phyloP scores from a whole-genome alignment of 2,797 vertebrate genomes.

The Cheirogaleus major region DNA sequence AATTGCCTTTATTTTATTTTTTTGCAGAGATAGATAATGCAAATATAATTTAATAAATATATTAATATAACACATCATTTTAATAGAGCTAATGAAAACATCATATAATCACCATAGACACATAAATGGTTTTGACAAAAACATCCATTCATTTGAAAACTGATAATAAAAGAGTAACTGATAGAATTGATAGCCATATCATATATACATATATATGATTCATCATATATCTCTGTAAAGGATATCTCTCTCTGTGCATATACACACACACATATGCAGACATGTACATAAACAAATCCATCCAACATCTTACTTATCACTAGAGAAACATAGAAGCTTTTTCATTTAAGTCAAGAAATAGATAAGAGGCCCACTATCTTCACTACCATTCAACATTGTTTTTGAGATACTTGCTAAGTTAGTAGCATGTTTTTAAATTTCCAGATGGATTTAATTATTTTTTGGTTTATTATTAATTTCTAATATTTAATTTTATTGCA shows the following conservation, averaged over 20 bases:
- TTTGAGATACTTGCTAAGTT: background rate
- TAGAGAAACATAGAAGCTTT: background rate
- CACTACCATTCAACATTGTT: background rate
- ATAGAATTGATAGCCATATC: background rate
- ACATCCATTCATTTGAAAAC: background rate
- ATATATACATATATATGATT: too few relatives aligned
- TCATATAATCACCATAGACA: background rate
- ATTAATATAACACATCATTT: background rate
- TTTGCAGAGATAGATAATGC: background rate
- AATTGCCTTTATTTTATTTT: background rate
- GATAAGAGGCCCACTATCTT: background rate
- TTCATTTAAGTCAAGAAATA: background rate
- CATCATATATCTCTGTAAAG: background rate
- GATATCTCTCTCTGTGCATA: background rate
- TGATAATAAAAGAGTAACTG: background rate
- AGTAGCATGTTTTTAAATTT: background rate
- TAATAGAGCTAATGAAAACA: background rate
- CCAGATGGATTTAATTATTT: background rate
- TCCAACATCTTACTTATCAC: background rate
- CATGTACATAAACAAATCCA: background rate
- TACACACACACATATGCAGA: background rate
- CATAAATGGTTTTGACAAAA: background rate
- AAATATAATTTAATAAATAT: background rate
- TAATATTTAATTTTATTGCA: background rate
- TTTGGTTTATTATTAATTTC: background rate